Evolutionary conservation across 92 coral and sea anemone species (phyloP).

Genomic region (Epizoanthus scotinus): DNA sequence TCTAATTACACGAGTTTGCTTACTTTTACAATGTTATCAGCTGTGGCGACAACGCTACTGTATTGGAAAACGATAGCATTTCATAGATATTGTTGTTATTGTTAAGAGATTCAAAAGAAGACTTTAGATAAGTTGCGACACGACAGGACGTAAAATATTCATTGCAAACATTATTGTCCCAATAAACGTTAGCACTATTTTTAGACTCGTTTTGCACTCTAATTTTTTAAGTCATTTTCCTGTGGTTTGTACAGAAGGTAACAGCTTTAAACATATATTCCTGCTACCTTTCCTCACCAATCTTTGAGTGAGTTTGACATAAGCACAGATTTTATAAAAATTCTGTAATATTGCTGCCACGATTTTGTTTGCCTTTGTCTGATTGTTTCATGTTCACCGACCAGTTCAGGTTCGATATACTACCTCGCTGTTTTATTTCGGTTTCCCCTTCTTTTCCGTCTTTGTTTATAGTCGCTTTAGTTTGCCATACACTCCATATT

Average conservation of each 20-base stretch:
- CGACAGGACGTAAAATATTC: background rate
- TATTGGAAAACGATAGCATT: background rate
- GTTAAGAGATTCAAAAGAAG: constrained; percentile 8
- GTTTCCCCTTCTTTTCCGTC: background rate
- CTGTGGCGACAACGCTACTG: background rate
- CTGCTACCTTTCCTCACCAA: background rate
- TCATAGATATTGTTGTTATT: background rate
- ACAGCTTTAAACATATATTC: background rate
- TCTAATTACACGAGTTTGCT: constrained; percentile 37
- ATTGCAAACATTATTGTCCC: background rate
- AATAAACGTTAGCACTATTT: background rate
- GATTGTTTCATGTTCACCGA: constrained; percentile 27
- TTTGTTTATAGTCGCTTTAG: background rate
- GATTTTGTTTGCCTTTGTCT: constrained; percentile 33
- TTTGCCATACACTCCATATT: constrained; percentile 25
- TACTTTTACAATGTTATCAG: constrained; percentile 13
- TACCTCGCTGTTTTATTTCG: background rate
- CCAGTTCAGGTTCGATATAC: background rate
- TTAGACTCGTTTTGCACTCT: background rate
- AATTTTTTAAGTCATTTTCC: constrained; percentile 3
- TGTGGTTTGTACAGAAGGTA: constrained; percentile 3
- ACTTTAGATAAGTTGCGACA: background rate
- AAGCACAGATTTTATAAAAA: background rate
- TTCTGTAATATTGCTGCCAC: background rate
- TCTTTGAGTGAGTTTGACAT: background rate